A percentile compares a stretch with the other conserved stretches of the same genome.
These are phyloP conservation scores for Prietella phreatophila DNA, from an alignment of 2,113 vertebrate species.

Conservation along the genomic window DNA sequence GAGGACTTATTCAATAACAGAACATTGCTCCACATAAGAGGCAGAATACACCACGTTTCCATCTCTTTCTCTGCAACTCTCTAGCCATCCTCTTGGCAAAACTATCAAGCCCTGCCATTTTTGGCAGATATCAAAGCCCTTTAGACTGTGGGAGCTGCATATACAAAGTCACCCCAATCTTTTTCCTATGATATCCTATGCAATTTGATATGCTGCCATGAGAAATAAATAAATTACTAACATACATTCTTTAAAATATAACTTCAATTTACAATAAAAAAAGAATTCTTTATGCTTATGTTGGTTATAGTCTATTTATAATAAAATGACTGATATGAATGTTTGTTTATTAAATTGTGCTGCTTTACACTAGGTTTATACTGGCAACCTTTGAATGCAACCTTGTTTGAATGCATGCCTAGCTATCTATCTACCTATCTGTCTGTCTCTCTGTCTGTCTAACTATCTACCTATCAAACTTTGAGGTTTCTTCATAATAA, in stretches of 20 bases:
- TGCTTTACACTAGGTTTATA: background rate
- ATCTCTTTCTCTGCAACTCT: background rate
- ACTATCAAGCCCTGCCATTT: background rate
- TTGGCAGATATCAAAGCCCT: background rate
- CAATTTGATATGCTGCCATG: background rate
- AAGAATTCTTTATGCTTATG: background rate
- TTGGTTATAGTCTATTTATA: background rate
- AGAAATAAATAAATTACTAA: background rate
- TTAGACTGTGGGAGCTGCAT: slow-evolving; percentile 3
- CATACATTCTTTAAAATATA: background rate
- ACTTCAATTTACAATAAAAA: background rate
- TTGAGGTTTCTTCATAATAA: background rate
- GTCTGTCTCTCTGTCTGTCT: background rate
- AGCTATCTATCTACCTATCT: background rate
- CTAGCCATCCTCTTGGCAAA: background rate
- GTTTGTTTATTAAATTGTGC: background rate
- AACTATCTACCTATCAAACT: background rate
- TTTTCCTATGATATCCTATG: background rate
- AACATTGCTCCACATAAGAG: background rate
- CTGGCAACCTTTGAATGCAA: background rate
- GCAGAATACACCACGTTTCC: background rate
- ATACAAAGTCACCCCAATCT: slow-evolving; percentile 5
- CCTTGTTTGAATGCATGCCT: background rate
- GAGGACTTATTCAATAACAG: slow-evolving; percentile 6
- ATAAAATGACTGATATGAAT: background rate